phyloP scores from a whole-genome alignment of 2,113 vertebrate species.

The Gallinago undulata region DNA sequence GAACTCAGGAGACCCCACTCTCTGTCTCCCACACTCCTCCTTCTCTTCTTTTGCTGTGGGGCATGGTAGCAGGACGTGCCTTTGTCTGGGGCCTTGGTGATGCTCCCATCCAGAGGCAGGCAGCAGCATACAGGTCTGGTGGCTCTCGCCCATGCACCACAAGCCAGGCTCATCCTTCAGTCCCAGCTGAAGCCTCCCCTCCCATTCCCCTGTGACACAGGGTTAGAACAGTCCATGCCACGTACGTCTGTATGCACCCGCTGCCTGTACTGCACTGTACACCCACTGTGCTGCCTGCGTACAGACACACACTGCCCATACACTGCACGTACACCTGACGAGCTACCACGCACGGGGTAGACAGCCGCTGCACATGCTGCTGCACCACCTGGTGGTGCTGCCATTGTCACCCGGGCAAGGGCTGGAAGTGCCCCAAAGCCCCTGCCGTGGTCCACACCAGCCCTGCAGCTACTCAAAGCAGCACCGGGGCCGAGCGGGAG shows the following conservation, averaged over 20 bases:
- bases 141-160: accelerated
- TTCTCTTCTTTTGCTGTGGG: not conserved
- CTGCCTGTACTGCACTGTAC: not conserved
- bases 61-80: accelerated
- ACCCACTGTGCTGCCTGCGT: not conserved
- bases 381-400: not conserved
- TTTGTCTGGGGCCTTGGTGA: not conserved
- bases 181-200: not conserved
- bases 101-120: not conserved
- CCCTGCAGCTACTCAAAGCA: not conserved
- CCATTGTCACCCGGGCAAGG: not conserved
- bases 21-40: not conserved
- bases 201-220: not conserved
- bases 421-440: not conserved
- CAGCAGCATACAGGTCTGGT: not conserved
- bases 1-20: not conserved
- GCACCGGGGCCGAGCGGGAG: not conserved
- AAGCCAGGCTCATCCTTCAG: not conserved
- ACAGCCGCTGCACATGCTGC: accelerated
- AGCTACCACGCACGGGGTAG: accelerated
- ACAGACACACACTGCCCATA: not conserved
- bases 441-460: not conserved
- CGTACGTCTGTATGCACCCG: accelerated
- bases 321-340: accelerated
- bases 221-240: not conserved